Evolutionary conservation across 2,888 invertebrate species (phyloP), one percentile per base, ranked within the genome.

Genomic region (Drosophila kambysellisi): DNA sequence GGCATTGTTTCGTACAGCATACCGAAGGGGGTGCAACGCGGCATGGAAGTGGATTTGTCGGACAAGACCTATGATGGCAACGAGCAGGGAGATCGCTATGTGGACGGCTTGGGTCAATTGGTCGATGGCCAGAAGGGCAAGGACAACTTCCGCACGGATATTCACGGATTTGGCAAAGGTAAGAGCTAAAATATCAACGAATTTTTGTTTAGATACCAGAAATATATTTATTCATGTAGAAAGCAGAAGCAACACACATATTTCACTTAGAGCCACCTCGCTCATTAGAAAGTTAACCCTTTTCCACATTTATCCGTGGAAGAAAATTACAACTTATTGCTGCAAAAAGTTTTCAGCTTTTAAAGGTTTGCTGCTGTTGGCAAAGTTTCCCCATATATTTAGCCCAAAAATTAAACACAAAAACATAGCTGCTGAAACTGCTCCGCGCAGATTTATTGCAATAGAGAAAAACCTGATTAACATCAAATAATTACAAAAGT

Each of bases 51-150:
- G 85, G 96, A 97, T 93, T 94, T 97, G 64, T 95, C 95, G 69
- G 97, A 97, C 94, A 94, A 95, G 81, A 96, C 95, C 32, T 97
- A 97, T 94, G 97, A 97, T 92, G 97, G 97, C 52, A 93, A 94
- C 68, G 95, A 95, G 84, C 95, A 95, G 88, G 94, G 94, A 69
- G 95, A 95, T 82, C 94, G 94, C 79, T 94, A 95, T 81, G 94
- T 94, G 74, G 95, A 95, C 60, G 97, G 97, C 20, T 93, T 97
- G 65, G 97, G 97, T 63, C 97, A 97, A 93, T 94, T 97, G 87
- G 95, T 95, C 58, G 97, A 97, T 92, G 96, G 96, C 25, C 95
- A 95, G 83, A 95, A 95, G 90, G 97, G 97, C 72, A 94, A 95
- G 79, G 96, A 96, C 91, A 96, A 97, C 94, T 97, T 96, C 93